Evolutionary conservation across 1,140 invertebrate species (phyloP).

Genomic region (Marisa cornuarietis): DNA sequence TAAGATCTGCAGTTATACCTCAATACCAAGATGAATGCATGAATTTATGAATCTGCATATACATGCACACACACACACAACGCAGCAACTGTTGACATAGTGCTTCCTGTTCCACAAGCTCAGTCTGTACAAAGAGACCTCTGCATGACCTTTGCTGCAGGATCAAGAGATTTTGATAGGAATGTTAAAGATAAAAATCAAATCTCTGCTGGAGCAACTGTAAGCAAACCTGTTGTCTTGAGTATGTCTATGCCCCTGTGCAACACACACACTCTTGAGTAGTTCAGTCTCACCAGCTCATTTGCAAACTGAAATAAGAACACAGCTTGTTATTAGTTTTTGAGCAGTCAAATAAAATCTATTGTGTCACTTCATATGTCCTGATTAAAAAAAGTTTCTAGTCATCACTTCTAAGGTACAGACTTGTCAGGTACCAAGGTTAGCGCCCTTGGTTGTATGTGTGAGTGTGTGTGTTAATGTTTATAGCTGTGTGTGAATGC

Average conservation of each 20-base stretch:
- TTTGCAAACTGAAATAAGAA: conserved; percentile 70
- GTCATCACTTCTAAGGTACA: background rate
- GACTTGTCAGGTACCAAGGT: too few species aligned
- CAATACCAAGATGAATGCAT: too few species aligned
- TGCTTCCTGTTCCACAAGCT: too few species aligned
- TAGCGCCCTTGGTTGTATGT: background rate
- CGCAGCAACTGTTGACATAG: too few species aligned
- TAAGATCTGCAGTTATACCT: too few species aligned
- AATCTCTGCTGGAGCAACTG: conserved; percentile 62
- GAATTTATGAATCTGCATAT: too few species aligned
- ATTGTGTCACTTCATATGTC: background rate
- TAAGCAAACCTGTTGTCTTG: conserved; percentile 61
- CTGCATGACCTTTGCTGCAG: too few species aligned
- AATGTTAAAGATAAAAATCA: conserved; percentile 35
- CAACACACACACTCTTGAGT: conserved; percentile 68
- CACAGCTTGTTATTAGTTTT: conserved; percentile 33
- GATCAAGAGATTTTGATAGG: too few species aligned
- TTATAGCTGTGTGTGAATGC: background rate
- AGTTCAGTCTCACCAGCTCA: conserved; percentile 67
- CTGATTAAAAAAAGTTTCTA: background rate
- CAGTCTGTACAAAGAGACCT: too few species aligned
- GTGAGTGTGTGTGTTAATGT: background rate
- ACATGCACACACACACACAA: too few species aligned
- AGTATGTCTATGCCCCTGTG: conserved; percentile 71
- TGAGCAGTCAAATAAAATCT: conserved; percentile 24